A percentile compares a stretch with the other conserved stretches of the same genome.
These are phyloP conservation scores for Ctena decussata DNA, from an alignment of 2,888 invertebrate species.

Conservation along the genomic window DNA sequence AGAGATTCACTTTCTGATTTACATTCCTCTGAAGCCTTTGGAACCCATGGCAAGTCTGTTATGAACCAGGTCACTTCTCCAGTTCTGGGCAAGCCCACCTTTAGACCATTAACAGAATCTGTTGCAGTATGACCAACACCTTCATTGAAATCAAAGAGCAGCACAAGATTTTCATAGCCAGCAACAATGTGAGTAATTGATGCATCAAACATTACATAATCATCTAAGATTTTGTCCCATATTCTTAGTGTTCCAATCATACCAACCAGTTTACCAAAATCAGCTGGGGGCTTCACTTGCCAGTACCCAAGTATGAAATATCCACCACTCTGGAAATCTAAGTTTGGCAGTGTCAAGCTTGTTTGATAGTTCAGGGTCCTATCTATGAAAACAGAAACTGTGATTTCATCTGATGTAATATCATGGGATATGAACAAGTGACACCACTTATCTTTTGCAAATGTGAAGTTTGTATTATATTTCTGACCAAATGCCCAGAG, in stretches of 20 bases:
- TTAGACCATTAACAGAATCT: slow-evolving; percentile 31
- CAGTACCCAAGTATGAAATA: slow-evolving; percentile 65
- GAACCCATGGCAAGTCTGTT: slow-evolving; percentile 29
- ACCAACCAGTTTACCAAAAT: slow-evolving; percentile 45
- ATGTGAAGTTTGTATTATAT: slow-evolving; percentile 44
- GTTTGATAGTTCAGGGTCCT: background rate
- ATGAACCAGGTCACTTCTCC: slow-evolving; percentile 47
- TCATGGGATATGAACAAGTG: slow-evolving; percentile 61
- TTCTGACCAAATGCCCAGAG: background rate
- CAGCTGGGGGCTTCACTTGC: slow-evolving; percentile 45
- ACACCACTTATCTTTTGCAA: slow-evolving; percentile 49
- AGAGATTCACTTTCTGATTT: background rate
- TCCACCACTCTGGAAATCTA: slow-evolving; percentile 44
- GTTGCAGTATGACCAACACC: slow-evolving; percentile 43
- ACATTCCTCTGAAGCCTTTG: background rate
- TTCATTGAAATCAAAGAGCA: slow-evolving; percentile 26
- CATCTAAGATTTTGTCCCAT: slow-evolving; percentile 63
- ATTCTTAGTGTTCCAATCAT: slow-evolving; percentile 64
- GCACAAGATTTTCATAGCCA: slow-evolving; percentile 10
- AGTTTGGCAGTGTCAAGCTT: background rate
- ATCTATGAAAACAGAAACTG: slow-evolving; percentile 15
- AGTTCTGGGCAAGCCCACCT: slow-evolving; percentile 31
- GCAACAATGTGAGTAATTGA: slow-evolving; percentile 2
- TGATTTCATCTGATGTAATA: slow-evolving; percentile 10
- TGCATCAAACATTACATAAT: slow-evolving; percentile 6